A percentile compares a stretch with the other conserved stretches of the same genome.
Evolutionary conservation across 2,113 vertebrate species (phyloP).

Genomic region (Chaenocephalus aceratus): DNA sequence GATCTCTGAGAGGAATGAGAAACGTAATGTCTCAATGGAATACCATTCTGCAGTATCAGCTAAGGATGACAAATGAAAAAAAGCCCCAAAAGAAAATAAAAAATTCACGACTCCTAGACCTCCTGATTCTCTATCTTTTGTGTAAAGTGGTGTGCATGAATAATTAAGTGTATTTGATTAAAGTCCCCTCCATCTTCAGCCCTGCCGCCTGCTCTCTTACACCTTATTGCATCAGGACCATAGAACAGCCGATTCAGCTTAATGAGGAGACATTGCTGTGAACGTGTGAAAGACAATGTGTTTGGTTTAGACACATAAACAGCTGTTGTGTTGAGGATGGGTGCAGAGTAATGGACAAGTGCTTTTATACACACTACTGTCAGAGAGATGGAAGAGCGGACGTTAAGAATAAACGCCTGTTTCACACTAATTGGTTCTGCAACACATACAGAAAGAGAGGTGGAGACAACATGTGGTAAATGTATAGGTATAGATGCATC

Average conservation of each 20-base stretch:
- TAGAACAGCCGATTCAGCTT: neutral
- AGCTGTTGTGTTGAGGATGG: neutral
- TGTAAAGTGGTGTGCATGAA: conserved; percentile 62
- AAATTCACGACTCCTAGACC: conserved; percentile 46
- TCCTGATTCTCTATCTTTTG: conserved; percentile 50
- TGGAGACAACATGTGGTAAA: neutral
- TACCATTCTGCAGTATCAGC: conserved; percentile 19
- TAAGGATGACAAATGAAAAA: conserved; percentile 45
- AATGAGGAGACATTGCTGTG: neutral
- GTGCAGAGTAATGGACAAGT: conserved; percentile 9
- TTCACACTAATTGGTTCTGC: too few species aligned
- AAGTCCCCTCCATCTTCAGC: conserved; percentile 49
- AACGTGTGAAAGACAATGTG: neutral
- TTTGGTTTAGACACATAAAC: neutral
- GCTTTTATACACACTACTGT: conserved; percentile 13
- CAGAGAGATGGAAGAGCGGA: conserved; percentile 1
- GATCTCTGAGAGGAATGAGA: neutral
- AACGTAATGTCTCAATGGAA: conserved; percentile 5
- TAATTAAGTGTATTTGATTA: conserved; percentile 61
- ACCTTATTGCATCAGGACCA: conserved; percentile 40
- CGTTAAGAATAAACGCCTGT: conserved; percentile 1
- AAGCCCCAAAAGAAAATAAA: conserved; percentile 57
- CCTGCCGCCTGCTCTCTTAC: conserved; percentile 15
- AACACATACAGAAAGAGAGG: neutral
- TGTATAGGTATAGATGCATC: too few species aligned